A percentile compares a stretch with the other conserved stretches of the same genome.
phyloP scores from a whole-genome alignment of 2,888 invertebrate species.

The Hyposoter dolosus region DNA sequence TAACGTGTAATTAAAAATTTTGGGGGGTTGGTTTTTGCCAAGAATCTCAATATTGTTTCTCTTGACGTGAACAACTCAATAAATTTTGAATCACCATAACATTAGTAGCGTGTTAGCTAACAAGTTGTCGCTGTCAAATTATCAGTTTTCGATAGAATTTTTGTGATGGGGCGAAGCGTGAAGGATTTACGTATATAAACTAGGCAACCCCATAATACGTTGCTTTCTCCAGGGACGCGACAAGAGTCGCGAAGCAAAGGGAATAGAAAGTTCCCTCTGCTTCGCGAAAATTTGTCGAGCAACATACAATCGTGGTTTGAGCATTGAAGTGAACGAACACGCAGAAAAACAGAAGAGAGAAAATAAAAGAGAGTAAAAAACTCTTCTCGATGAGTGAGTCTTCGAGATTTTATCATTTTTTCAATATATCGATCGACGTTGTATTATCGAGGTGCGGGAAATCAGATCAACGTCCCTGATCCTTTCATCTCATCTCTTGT shows the following conservation, averaged over 20 bases:
- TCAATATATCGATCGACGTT: neutral
- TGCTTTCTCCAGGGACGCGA: neutral
- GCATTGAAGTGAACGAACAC: neutral
- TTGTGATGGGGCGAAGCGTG: neutral
- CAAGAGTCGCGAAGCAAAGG: neutral
- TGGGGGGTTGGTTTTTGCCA: neutral
- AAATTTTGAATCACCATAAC: neutral
- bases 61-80: neutral
- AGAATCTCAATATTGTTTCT: neutral
- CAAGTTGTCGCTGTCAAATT: neutral
- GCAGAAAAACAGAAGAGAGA: neutral
- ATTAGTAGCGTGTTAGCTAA: neutral
- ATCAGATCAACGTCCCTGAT: slow-evolving; percentile 1
- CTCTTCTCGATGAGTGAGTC: neutral
- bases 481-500: neutral
- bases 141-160: neutral
- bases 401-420: neutral
- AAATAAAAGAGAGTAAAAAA: neutral
- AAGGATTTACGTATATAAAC: neutral
- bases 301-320: neutral
- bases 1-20: neutral
- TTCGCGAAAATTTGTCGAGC: neutral
- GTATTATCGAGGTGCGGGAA: neutral
- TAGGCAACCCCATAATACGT: neutral
- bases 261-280: neutral